phyloP scores from a whole-genome alignment of 2,797 vertebrate species.

The Botia almorhae region DNA sequence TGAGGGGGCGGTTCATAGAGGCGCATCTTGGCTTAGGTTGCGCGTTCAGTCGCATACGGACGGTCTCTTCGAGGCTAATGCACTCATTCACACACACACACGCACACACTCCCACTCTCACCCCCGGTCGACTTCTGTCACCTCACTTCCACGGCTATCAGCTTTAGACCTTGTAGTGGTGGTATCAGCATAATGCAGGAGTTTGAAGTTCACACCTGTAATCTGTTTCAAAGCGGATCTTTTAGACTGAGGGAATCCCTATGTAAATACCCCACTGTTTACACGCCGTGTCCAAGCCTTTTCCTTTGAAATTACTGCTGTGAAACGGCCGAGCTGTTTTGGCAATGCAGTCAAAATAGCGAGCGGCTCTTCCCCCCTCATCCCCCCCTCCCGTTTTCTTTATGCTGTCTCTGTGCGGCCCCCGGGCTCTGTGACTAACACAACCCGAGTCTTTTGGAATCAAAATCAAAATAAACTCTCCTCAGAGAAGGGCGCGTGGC shows the following conservation, averaged over 20 bases:
- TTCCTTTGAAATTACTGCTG: slow-evolving; percentile 45
- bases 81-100: slow-evolving; percentile 15
- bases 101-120: slow-evolving; percentile 20
- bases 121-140: slow-evolving; percentile 63
- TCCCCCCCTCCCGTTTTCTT: slow-evolving; percentile 12
- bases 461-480: slow-evolving; percentile 48
- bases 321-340: slow-evolving; percentile 38
- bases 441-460: slow-evolving; percentile 48
- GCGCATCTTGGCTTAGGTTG: slow-evolving; percentile 42
- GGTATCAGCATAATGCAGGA: slow-evolving; percentile 38
- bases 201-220: slow-evolving; percentile 36
- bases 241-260: slow-evolving; percentile 44
- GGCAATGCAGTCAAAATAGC: slow-evolving; percentile 44
- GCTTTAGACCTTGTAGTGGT: slow-evolving; percentile 9
- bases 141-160: slow-evolving; percentile 66
- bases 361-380: background rate
- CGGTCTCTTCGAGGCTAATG: slow-evolving; percentile 6
- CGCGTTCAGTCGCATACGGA: slow-evolving; percentile 37
- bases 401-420: background rate
- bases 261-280: slow-evolving; percentile 44
- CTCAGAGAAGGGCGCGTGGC: slow-evolving; percentile 30
- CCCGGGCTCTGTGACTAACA: slow-evolving; percentile 27
- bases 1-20: slow-evolving; percentile 45
- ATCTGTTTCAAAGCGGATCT: slow-evolving; percentile 31
- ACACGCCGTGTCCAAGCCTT: slow-evolving; percentile 34